Conservation (phyloP, 2,888 invertebrate species). For the Diarsia dahlii region DNA sequence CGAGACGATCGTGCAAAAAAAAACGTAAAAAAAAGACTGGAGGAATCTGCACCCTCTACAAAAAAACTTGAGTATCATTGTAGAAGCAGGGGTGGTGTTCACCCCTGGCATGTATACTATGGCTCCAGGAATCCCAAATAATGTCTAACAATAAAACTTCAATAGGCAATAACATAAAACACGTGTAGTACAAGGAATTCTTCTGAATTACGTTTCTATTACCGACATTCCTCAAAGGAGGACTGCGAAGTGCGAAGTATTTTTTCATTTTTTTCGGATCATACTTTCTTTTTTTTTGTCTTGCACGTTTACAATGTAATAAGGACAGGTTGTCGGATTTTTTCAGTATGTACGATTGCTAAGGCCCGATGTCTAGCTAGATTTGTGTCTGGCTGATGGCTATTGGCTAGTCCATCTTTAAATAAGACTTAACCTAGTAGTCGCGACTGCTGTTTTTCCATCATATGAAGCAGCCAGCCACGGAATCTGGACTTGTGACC, state of each 20-base stretch:
- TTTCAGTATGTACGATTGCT: constrained; percentile 13
- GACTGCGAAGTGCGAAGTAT: constrained; percentile 48
- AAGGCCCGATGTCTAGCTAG: background rate
- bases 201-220: constrained; percentile 60
- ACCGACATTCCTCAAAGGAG: constrained; percentile 35
- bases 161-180: constrained; percentile 51
- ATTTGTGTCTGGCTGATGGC: background rate
- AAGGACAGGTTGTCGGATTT: constrained; percentile 4
- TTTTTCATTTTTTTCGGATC: constrained; percentile 45
- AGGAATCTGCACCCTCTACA: background rate
- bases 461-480: background rate
- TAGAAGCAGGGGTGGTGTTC: background rate
- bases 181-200: constrained; percentile 57
- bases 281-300: constrained; percentile 1
- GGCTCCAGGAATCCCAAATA: constrained; percentile 31
- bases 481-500: background rate
- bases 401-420: background rate
- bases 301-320: constrained; percentile 8
- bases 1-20: background rate
- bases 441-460: too few species aligned
- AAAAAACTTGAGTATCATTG: background rate
- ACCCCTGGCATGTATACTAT: background rate
- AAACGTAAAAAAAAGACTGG: background rate
- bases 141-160: constrained; percentile 56
- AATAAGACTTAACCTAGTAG: background rate